A percentile compares a stretch with the other conserved stretches of the same genome.
Evolutionary conservation across 1,140 invertebrate genomes (phyloP).

Genomic region (Cydia splendana): DNA sequence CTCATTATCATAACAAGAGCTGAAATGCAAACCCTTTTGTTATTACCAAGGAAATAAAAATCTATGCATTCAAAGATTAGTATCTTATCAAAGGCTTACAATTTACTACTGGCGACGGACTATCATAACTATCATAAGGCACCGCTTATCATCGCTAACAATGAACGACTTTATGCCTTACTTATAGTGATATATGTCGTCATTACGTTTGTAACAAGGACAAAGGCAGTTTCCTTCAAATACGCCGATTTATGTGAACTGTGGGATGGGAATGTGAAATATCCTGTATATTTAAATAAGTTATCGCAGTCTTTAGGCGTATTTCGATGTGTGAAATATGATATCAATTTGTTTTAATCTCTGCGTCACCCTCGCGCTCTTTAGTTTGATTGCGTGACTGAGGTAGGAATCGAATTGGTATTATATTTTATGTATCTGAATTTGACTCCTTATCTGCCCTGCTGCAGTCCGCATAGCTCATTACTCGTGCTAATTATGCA

Average conservation of each 20-base stretch:
- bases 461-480: not conserved
- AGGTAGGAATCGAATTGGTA: not conserved
- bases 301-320: not conserved
- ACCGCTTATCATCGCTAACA: constrained; percentile 48
- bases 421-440: not conserved
- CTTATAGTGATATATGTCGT: constrained; percentile 2
- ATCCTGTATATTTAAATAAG: not conserved
- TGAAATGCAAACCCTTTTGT: constrained; percentile 19
- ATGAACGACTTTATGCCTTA: constrained; percentile 40
- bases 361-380: not conserved
- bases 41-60: constrained; percentile 9
- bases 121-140: constrained; percentile 39
- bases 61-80: constrained; percentile 36
- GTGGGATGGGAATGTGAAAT: not conserved
- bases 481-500: not conserved
- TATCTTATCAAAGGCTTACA: constrained; percentile 44
- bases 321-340: not conserved
- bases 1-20: constrained; percentile 7
- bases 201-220: constrained; percentile 12
- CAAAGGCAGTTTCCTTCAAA: constrained; percentile 19
- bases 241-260: constrained; percentile 14
- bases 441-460: not conserved
- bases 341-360: not conserved
- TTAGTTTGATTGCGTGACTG: not conserved
- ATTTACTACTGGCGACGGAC: constrained; percentile 36